These are phyloP conservation scores for Battus philenor DNA, from an alignment of 1,140 invertebrate species.

Conservation along the genomic window DNA sequence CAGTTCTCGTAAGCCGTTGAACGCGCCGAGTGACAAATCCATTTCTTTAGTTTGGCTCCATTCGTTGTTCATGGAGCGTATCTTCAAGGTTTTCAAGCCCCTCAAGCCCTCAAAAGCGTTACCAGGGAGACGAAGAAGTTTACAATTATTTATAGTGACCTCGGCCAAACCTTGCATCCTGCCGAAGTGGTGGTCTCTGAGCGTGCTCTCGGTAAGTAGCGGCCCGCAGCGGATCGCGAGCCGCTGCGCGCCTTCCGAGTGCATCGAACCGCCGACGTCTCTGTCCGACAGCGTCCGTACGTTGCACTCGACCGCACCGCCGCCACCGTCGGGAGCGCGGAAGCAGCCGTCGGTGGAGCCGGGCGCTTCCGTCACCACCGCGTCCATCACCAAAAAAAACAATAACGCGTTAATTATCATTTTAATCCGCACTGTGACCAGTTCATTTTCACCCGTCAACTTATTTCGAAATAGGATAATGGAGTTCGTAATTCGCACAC, in stretches of 20 bases:
- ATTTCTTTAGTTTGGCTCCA: slow-evolving; percentile 80
- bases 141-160: slow-evolving; percentile 83
- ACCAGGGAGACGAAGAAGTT: slow-evolving; percentile 82
- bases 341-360: slow-evolving; percentile 68
- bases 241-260: slow-evolving; percentile 78
- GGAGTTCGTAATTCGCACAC: slow-evolving; percentile 41
- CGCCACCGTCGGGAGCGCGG: slow-evolving; percentile 78
- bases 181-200: slow-evolving; percentile 80
- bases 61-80: slow-evolving; percentile 82
- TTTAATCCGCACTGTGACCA: slow-evolving; percentile 66
- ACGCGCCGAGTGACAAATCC: slow-evolving; percentile 78
- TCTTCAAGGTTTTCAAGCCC: slow-evolving; percentile 81
- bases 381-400: slow-evolving; percentile 72
- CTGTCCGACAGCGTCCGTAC: slow-evolving; percentile 71
- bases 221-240: slow-evolving; percentile 82
- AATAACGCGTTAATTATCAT: slow-evolving; percentile 70
- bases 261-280: slow-evolving; percentile 75
- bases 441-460: slow-evolving; percentile 69
- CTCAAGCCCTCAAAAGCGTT: slow-evolving; percentile 82
- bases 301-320: slow-evolving; percentile 72
- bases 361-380: slow-evolving; percentile 66
- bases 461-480: slow-evolving; percentile 52
- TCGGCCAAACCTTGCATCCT: slow-evolving; percentile 82
- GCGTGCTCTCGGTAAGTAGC: slow-evolving; percentile 81
- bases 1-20: slow-evolving; percentile 81